phyloP scores from a whole-genome alignment of 2,113 vertebrate genomes.

The Phalacrocorax pelagicus region DNA sequence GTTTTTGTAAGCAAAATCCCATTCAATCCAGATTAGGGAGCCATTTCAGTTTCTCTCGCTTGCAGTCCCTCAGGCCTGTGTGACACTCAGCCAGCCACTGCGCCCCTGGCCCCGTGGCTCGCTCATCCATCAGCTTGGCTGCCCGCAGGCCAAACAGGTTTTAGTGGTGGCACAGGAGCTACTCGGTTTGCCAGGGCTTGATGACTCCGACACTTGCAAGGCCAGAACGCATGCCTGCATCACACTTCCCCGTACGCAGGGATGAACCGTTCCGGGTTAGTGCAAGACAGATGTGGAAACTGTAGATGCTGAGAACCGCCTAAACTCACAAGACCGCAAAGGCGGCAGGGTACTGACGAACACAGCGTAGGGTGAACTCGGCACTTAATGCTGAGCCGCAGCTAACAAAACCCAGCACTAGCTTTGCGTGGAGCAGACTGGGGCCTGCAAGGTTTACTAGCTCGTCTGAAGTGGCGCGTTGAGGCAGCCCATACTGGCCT shows the following conservation, averaged over 20 bases:
- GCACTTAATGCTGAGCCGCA: background rate
- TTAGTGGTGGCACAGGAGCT: background rate
- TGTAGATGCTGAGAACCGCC: background rate
- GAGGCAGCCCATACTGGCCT: background rate
- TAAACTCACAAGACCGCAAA: background rate
- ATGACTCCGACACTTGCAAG: background rate
- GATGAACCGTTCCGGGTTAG: background rate
- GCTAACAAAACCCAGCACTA: background rate
- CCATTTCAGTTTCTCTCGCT: background rate
- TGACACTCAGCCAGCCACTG: background rate
- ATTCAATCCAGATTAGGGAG: background rate
- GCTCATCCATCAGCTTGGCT: background rate
- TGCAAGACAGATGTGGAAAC: rapidly evolving
- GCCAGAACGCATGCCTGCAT: background rate
- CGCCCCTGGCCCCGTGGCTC: background rate
- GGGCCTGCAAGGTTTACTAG: background rate
- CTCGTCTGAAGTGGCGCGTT: rapidly evolving
- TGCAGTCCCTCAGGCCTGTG: background rate
- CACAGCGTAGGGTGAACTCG: too few species aligned
- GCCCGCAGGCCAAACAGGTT: background rate
- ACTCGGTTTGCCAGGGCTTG: background rate
- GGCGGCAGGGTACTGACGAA: background rate
- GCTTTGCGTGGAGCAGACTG: background rate
- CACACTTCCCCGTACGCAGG: rapidly evolving
- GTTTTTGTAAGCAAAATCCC: background rate